A percentile compares a stretch with the other conserved stretches of the same genome.
Evolutionary conservation across 2,113 vertebrate species (phyloP).

Genomic region (Caranx melampygus): DNA sequence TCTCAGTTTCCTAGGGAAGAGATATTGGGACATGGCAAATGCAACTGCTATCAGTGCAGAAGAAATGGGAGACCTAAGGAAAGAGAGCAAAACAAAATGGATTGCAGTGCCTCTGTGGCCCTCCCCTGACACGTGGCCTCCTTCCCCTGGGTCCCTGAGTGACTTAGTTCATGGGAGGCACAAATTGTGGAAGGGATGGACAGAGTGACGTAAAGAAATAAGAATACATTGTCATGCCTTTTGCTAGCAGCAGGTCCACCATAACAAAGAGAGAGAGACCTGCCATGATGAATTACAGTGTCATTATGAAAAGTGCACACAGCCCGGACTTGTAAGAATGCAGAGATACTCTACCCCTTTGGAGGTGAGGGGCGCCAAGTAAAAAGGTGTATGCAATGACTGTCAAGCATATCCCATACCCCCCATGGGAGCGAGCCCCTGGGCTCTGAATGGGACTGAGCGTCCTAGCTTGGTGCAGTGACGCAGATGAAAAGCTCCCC

Average conservation of each 20-base stretch:
- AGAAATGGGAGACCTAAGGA: slow-evolving; percentile 60
- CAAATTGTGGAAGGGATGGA: slow-evolving; percentile 12
- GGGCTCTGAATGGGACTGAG: slow-evolving; percentile 33
- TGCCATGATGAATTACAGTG: slow-evolving; percentile 66
- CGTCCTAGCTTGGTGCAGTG: slow-evolving; percentile 41
- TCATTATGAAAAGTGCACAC: slow-evolving; percentile 42
- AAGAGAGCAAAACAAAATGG: slow-evolving; percentile 81
- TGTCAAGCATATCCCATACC: slow-evolving; percentile 61
- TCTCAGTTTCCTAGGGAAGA: slow-evolving; percentile 43
- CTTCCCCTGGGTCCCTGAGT: slow-evolving; percentile 48
- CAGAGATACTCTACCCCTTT: slow-evolving; percentile 31
- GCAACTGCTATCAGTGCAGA: slow-evolving; percentile 64
- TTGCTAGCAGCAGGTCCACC: slow-evolving; percentile 48
- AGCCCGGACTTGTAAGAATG: slow-evolving; percentile 30
- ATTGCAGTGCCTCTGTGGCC: slow-evolving; percentile 76
- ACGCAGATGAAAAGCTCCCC: slow-evolving; percentile 60
- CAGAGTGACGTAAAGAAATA: slow-evolving; percentile 24
- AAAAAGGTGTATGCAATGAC: slow-evolving; percentile 58
- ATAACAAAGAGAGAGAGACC: slow-evolving; percentile 44
- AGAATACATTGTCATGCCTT: slow-evolving; percentile 35
- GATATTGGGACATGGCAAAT: slow-evolving; percentile 51
- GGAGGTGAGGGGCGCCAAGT: slow-evolving; percentile 43
- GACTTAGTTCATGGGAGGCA: slow-evolving; percentile 44
- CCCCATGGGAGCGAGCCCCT: neutral
- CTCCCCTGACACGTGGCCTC: slow-evolving; percentile 77